phyloP scores from a whole-genome alignment of 2,888 invertebrate species.

The Macaria liturata region DNA sequence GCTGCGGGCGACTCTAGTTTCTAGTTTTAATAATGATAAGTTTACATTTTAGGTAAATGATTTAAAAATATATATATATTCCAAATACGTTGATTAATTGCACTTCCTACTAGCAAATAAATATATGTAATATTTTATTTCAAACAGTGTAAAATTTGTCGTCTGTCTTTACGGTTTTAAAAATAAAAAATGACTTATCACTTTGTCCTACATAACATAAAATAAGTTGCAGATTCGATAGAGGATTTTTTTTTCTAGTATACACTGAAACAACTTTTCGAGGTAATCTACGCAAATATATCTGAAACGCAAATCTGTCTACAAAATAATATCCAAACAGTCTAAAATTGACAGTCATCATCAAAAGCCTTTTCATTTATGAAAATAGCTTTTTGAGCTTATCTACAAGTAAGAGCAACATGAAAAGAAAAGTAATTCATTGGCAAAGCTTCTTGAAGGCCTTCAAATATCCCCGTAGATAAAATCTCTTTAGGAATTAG shows the following conservation, averaged over 20 bases:
- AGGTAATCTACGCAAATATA: too few species aligned
- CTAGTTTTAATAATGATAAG: neutral
- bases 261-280: too few species aligned
- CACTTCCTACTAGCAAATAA: too few species aligned
- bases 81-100: neutral
- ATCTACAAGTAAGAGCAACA: constrained; percentile 32
- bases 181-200: too few species aligned
- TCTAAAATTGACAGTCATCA: constrained; percentile 9
- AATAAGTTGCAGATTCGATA: too few species aligned
- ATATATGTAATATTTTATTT: too few species aligned
- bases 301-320: too few species aligned
- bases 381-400: constrained; percentile 32
- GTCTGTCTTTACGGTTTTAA: too few species aligned
- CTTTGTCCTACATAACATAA: too few species aligned
- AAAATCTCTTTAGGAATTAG: constrained; percentile 33
- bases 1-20: too few species aligned
- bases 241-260: too few species aligned
- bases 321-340: constrained; percentile 8
- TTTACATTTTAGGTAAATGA: neutral
- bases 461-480: constrained; percentile 30
- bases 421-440: constrained; percentile 39
- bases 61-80: neutral
- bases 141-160: too few species aligned
- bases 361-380: constrained; percentile 21
- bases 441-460: constrained; percentile 24